phyloP scores from a whole-genome alignment of 2,888 invertebrate genomes.

The Yponomeuta sedellus region DNA sequence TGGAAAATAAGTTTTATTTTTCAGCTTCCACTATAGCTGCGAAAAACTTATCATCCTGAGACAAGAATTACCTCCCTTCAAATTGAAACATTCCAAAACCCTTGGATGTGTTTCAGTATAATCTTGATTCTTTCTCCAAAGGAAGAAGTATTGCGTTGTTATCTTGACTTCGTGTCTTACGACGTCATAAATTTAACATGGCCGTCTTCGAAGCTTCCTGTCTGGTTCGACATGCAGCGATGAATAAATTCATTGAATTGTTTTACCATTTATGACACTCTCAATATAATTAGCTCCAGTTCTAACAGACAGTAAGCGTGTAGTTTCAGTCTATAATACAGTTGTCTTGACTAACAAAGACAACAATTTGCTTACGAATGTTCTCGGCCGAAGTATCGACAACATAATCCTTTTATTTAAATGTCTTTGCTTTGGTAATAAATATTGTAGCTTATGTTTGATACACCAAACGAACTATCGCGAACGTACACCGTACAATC shows the following conservation, averaged over 20 bases:
- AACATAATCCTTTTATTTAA: background rate
- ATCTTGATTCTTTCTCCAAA: background rate
- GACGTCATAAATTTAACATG: background rate
- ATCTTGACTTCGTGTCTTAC: background rate
- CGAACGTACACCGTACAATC: no score
- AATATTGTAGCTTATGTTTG: background rate
- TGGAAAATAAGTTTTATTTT: no score
- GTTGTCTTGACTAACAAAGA: conserved; percentile 10
- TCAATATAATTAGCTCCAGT: background rate
- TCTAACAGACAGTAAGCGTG: background rate
- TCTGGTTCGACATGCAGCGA: background rate
- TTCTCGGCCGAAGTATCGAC: background rate
- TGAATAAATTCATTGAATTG: background rate
- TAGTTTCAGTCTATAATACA: conserved; percentile 6
- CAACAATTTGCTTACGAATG: background rate
- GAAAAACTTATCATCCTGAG: no score
- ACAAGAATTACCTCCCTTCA: no score
- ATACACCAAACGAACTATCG: no score
- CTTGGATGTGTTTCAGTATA: no score
- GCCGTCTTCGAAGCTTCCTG: background rate
- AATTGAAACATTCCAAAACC: no score
- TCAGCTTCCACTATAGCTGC: no score
- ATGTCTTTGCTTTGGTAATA: background rate
- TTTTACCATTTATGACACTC: background rate
- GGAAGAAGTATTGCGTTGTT: background rate